Conservation (phyloP, 2,113 vertebrate species). For the Chloroceryle aenea region DNA sequence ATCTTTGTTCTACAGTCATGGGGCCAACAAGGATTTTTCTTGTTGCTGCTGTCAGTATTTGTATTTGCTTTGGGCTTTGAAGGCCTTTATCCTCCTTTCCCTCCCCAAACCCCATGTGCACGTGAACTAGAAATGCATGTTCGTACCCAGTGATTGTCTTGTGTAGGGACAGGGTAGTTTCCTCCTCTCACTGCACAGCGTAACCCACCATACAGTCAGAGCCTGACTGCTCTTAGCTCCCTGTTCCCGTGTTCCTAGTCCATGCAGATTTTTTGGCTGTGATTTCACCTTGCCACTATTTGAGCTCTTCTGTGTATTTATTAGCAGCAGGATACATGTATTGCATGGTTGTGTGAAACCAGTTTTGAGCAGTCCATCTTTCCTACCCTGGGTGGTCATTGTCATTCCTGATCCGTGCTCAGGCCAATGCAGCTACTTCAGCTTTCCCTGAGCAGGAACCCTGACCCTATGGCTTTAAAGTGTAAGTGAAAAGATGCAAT, state of each 20-base stretch:
- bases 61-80: not conserved
- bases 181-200: not conserved
- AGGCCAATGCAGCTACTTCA: fast-evolving
- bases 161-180: not conserved
- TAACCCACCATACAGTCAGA: not conserved
- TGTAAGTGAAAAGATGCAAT: not conserved
- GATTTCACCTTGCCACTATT: not conserved
- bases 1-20: not conserved
- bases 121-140: not conserved
- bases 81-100: not conserved
- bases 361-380: not conserved
- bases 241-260: not conserved
- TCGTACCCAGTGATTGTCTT: not conserved
- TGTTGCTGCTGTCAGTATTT: not conserved
- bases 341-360: not conserved
- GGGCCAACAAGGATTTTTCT: not conserved
- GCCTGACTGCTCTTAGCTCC: not conserved
- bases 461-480: not conserved
- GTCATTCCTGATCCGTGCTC: not conserved
- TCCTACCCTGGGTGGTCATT: not conserved
- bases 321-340: not conserved
- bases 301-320: not conserved
- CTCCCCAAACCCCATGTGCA: not conserved
- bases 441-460: not conserved
- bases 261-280: fast-evolving